Conservation (phyloP, 2,888 invertebrate genomes). For the Vandiemenella viatica region DNA sequence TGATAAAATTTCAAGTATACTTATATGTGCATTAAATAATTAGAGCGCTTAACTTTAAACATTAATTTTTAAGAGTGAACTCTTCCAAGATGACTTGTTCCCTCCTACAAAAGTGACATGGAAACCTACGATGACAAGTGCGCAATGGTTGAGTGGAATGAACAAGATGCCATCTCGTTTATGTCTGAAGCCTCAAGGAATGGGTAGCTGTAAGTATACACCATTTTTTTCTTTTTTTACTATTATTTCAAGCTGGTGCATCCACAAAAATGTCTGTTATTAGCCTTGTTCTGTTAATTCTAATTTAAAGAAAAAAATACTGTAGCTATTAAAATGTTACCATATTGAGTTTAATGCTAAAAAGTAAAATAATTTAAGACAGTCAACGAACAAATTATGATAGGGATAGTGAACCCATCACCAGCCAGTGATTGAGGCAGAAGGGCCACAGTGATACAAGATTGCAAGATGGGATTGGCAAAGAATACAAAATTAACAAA, state of each 20-base stretch:
- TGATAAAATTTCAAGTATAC: too few relatives aligned
- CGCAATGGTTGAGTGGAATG: conserved; percentile 63
- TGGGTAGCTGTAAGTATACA: conserved; percentile 57
- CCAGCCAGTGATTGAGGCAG: too few relatives aligned
- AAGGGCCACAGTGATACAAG: too few relatives aligned
- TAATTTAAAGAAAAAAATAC: too few relatives aligned
- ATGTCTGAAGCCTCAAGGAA: conserved; percentile 72
- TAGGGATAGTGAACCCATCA: too few relatives aligned
- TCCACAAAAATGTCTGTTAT: neutral
- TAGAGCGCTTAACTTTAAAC: neutral
- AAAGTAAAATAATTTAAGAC: too few relatives aligned
- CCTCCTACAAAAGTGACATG: conserved; percentile 83
- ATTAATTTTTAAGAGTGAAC: conserved; percentile 53
- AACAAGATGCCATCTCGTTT: conserved; percentile 44
- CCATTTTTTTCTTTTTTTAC: neutral
- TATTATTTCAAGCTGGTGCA: neutral
- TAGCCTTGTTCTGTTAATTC: neutral
- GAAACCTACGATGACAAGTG: conserved; percentile 55
- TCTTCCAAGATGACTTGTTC: conserved; percentile 95
- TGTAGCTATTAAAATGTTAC: too few relatives aligned
- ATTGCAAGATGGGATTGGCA: too few relatives aligned
- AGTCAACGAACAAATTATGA: too few relatives aligned
- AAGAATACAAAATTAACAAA: too few relatives aligned
- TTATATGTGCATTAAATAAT: too few relatives aligned
- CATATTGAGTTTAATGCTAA: too few relatives aligned